phyloP scores from a whole-genome alignment of 2,113 vertebrate genomes.

The Mustela nigripes region DNA sequence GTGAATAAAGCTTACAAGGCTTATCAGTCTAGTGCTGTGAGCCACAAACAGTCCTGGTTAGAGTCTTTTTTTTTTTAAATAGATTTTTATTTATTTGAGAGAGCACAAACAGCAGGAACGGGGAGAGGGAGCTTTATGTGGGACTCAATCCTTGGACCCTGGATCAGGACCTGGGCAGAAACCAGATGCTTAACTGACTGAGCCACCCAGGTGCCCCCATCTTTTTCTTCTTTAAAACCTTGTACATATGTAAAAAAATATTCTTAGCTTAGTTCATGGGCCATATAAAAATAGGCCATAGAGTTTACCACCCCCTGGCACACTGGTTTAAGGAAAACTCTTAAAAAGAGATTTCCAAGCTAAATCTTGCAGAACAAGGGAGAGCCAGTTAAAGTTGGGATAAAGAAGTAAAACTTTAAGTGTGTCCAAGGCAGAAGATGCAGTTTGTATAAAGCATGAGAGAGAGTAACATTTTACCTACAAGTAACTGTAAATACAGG shows the following conservation, averaged over 20 bases:
- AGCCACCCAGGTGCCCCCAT: neutral
- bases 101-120: neutral
- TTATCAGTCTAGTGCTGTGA: slow-evolving; percentile 9
- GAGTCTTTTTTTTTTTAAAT: neutral
- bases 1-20: neutral
- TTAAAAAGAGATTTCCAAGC: neutral
- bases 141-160: neutral
- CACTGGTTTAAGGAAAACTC: too few species aligned
- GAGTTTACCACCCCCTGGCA: neutral
- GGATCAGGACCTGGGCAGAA: neutral
- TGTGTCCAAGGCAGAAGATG: neutral
- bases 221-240: neutral
- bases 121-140: neutral
- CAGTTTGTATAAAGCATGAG: neutral
- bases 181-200: neutral
- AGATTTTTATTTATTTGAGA: neutral
- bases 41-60: neutral
- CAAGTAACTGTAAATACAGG: neutral
- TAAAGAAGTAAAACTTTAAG: neutral
- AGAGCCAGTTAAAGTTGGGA: neutral
- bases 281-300: neutral
- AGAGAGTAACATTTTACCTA: neutral
- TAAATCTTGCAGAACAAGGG: neutral
- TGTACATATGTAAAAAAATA: slow-evolving; percentile 2
- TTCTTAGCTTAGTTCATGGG: neutral